phyloP scores from a whole-genome alignment of 2,113 vertebrate species.

The Passer domesticus region DNA sequence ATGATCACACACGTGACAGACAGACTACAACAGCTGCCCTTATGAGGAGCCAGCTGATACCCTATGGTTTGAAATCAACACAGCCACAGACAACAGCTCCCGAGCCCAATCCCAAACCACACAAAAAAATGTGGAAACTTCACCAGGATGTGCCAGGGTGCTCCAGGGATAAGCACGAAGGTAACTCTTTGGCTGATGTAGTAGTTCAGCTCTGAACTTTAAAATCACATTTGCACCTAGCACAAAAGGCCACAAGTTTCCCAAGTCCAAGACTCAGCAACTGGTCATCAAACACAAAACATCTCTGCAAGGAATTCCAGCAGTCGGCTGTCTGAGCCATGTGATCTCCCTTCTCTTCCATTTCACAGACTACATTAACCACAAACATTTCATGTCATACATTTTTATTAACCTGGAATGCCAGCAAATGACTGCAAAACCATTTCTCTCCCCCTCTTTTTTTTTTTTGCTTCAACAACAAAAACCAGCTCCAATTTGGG shows the following conservation, averaged over 20 bases:
- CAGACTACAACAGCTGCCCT: conserved; percentile 51
- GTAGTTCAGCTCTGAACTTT: neutral
- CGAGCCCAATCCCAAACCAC: neutral
- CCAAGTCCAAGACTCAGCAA: neutral
- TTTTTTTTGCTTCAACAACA: neutral
- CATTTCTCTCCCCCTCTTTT: too few relatives aligned
- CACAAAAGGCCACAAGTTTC: neutral
- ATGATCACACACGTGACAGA: neutral
- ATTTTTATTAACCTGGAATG: neutral
- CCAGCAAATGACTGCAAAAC: neutral
- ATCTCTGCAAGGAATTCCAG: neutral
- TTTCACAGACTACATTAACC: neutral
- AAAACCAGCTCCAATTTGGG: neutral
- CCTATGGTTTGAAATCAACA: conserved; percentile 6
- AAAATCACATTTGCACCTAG: neutral
- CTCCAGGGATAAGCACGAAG: neutral
- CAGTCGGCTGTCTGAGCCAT: neutral
- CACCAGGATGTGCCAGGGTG: neutral
- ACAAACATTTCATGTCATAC: neutral
- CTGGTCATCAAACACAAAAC: neutral
- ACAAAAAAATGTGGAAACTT: neutral
- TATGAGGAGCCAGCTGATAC: conserved; percentile 15
- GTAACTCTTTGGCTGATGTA: neutral
- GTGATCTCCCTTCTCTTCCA: neutral
- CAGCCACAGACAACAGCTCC: neutral